Evolutionary conservation across 2,888 invertebrate species (phyloP).

Genomic region (Leptinotarsa peninsularis): DNA sequence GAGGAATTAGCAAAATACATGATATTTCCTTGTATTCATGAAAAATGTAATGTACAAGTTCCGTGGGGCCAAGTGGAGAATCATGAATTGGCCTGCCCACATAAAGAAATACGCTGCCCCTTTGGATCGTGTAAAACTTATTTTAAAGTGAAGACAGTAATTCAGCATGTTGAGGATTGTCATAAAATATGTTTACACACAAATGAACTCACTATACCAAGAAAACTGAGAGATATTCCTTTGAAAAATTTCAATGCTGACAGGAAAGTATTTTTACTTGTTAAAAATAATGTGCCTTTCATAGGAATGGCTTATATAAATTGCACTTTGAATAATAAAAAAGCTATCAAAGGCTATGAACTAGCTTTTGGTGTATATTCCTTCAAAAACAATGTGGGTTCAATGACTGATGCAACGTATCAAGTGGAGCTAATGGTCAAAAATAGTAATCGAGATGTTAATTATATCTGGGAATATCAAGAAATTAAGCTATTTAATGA

Average conservation of each 20-base stretch:
- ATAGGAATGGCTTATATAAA: constrained; percentile 25
- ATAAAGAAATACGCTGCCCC: constrained; percentile 30
- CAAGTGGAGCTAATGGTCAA: constrained; percentile 16
- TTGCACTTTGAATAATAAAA: not conserved
- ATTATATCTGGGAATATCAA: constrained; percentile 19
- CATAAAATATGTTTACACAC: constrained; percentile 13
- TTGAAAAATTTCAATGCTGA: constrained; percentile 25
- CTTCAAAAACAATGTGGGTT: not conserved
- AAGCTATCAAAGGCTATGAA: constrained; percentile 4
- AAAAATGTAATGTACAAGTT: constrained; percentile 23
- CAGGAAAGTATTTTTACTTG: constrained; percentile 17
- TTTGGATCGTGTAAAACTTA: constrained; percentile 18
- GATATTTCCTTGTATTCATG: constrained; percentile 29
- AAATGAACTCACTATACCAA: not conserved
- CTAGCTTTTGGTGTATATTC: constrained; percentile 24
- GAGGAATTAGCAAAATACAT: constrained; percentile 36
- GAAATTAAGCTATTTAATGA: constrained; percentile 18
- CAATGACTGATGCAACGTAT: constrained; percentile 1
- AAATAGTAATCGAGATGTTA: not conserved
- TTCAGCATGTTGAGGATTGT: constrained; percentile 19
- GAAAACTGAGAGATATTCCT: constrained; percentile 21
- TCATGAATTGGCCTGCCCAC: constrained; percentile 30
- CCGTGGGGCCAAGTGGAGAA: constrained; percentile 21
- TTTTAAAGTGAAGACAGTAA: constrained; percentile 16
- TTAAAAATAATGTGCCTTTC: constrained; percentile 13